A percentile compares a stretch with the other conserved stretches of the same genome.
Conservation (phyloP, 2,888 invertebrate genomes). For the Shargacucullia verbasci region DNA sequence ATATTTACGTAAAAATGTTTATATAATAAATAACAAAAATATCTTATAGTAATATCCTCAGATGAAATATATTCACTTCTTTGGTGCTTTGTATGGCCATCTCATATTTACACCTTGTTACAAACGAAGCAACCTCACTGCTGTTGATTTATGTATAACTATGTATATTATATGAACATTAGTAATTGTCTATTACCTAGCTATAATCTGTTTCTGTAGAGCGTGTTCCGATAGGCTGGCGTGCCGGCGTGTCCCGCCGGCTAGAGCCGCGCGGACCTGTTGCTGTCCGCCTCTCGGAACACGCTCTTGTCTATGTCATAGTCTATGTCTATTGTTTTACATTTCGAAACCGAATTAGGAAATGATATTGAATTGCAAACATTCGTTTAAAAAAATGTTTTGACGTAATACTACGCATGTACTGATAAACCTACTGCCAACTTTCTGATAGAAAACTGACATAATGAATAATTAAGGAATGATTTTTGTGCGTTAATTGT, state of each 20-base stretch:
- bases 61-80: conserved; percentile 75
- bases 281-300: conserved; percentile 17
- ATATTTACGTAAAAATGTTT: conserved; percentile 85
- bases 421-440: conserved; percentile 86
- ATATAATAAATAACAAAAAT: conserved; percentile 73
- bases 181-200: conserved; percentile 64
- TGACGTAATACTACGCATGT: conserved; percentile 70
- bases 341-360: conserved; percentile 77
- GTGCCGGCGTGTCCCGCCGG: not conserved
- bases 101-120: conserved; percentile 84
- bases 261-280: not conserved
- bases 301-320: conserved; percentile 60
- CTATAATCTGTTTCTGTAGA: conserved; percentile 66
- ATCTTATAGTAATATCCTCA: conserved; percentile 77
- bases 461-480: conserved; percentile 75
- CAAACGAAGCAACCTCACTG: conserved; percentile 73
- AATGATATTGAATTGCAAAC: conserved; percentile 79
- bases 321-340: conserved; percentile 61
- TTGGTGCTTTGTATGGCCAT: conserved; percentile 85
- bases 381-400: conserved; percentile 67
- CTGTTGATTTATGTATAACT: conserved; percentile 69
- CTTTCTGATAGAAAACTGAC: conserved; percentile 78
- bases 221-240: conserved; percentile 36
- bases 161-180: conserved; percentile 69
- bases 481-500: conserved; percentile 83